Evolutionary conservation across 2,888 invertebrate genomes (phyloP).

Genomic region (Cenopis cana): DNA sequence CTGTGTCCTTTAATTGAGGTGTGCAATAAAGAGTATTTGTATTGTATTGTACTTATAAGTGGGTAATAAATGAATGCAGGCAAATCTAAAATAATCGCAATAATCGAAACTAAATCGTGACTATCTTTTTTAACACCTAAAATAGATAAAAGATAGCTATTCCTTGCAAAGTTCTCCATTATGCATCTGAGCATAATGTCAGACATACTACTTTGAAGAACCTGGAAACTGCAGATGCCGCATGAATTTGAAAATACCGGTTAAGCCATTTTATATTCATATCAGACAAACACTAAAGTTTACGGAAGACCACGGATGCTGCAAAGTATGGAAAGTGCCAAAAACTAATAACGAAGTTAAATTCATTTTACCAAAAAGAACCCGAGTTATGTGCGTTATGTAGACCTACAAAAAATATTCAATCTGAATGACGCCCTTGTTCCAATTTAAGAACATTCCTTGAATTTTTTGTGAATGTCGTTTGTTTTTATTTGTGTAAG

Average conservation of each 20-base stretch:
- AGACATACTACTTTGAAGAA: constrained; percentile 30
- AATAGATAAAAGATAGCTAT: neutral
- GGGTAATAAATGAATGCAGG: no score
- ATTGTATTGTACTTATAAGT: no score
- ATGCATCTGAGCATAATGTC: constrained; percentile 23
- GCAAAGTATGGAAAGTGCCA: constrained; percentile 26
- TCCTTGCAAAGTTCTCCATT: constrained; percentile 15
- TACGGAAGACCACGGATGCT: constrained; percentile 29
- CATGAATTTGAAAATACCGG: constrained; percentile 34
- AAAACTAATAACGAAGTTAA: constrained; percentile 26
- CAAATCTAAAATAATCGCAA: no score
- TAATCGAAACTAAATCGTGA: neutral
- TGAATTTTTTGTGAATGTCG: neutral
- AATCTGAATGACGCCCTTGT: constrained; percentile 10
- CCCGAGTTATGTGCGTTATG: neutral
- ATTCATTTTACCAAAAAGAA: constrained; percentile 13
- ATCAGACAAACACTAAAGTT: constrained; percentile 37
- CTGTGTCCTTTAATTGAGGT: no score
- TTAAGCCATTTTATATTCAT: constrained; percentile 41
- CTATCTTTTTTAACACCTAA: neutral
- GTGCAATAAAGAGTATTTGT: no score
- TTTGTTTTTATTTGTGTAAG: neutral
- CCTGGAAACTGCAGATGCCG: constrained; percentile 36
- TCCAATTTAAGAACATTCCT: constrained; percentile 9
- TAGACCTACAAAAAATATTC: constrained; percentile 6